These are phyloP conservation scores for Felis chaus DNA, from an alignment of 2,113 vertebrate species.

Conservation along the genomic window DNA sequence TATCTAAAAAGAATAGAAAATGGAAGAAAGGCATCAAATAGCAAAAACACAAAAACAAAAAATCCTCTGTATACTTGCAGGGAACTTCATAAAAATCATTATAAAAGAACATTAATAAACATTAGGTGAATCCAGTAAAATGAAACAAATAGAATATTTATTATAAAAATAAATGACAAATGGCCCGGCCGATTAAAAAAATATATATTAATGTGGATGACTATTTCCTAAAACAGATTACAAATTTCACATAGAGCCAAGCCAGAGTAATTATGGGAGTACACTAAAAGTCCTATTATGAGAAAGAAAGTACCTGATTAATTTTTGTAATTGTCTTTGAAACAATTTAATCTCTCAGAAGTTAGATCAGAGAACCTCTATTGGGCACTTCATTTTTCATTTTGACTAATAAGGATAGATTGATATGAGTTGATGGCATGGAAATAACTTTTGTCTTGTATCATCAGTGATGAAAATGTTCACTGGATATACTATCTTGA, in stretches of 20 bases:
- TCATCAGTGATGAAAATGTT: background rate
- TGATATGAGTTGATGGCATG: background rate
- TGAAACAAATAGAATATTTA: background rate
- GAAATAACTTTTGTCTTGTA: background rate
- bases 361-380: background rate
- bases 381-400: conserved; percentile 5
- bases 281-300: background rate
- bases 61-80: background rate
- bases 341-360: background rate
- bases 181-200: background rate
- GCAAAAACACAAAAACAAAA: background rate
- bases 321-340: conserved; percentile 29
- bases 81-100: background rate
- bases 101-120: background rate
- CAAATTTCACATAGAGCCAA: background rate
- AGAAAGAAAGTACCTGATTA: background rate
- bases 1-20: background rate
- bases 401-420: background rate
- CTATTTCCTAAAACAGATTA: background rate
- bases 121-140: background rate
- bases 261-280: background rate
- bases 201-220: background rate
- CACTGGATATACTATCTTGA: background rate
- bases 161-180: background rate
- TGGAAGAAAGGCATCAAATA: background rate